phyloP scores from a whole-genome alignment of 2,797 vertebrate genomes.

The Sebastes iracundus region DNA sequence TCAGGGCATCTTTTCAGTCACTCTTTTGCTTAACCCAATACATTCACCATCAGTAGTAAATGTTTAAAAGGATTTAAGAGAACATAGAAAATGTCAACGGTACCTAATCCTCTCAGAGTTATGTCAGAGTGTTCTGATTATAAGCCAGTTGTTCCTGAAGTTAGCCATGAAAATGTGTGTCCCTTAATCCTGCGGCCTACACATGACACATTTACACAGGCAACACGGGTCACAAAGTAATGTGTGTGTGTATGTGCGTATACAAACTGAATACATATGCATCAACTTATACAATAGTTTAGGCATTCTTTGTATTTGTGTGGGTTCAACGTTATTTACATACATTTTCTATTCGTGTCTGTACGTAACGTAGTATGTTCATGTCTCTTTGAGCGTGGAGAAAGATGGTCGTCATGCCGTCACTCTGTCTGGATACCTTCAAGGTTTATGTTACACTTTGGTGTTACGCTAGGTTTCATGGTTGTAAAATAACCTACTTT shows the following conservation, averaged over 20 bases:
- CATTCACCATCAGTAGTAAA: background rate
- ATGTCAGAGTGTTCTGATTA: slow-evolving; percentile 12
- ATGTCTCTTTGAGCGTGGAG: background rate
- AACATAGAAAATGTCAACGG: background rate
- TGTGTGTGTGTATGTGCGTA: background rate
- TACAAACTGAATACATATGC: background rate
- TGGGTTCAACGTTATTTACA: background rate
- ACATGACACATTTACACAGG: slow-evolving; percentile 16
- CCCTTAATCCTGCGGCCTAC: slow-evolving; percentile 48
- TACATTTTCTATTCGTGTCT: background rate
- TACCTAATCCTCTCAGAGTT: slow-evolving; percentile 18
- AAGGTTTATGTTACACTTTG: slow-evolving; percentile 20
- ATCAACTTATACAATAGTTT: background rate
- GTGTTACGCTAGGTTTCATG: background rate
- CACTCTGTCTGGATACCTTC: slow-evolving; percentile 7
- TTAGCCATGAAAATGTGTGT: slow-evolving; percentile 45
- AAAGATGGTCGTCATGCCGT: background rate
- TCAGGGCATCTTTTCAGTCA: background rate
- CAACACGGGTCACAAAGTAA: slow-evolving; percentile 1
- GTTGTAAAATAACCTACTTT: background rate
- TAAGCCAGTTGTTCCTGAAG: slow-evolving; percentile 30
- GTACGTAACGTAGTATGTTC: background rate
- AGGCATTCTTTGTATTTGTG: background rate
- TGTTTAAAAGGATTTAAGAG: background rate
- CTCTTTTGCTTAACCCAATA: background rate